These are phyloP conservation scores for Parazoanthus atlanticus DNA, from an alignment of 92 coral and sea anemone genomes.

Conservation along the genomic window DNA sequence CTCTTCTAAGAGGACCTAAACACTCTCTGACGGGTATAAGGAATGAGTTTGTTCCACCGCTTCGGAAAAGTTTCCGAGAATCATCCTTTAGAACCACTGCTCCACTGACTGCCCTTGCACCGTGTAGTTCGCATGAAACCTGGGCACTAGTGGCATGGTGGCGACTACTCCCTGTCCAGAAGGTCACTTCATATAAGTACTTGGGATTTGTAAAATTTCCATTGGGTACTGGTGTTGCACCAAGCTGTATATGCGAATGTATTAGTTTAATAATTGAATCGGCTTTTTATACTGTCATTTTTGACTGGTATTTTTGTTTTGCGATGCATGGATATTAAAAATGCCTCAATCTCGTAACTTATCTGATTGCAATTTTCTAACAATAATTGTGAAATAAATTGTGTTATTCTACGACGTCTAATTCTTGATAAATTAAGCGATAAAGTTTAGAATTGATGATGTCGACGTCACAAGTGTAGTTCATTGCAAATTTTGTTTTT, in stretches of 20 bases:
- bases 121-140: conserved; percentile 66
- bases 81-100: conserved; percentile 49
- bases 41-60: conserved; percentile 70
- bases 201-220: conserved; percentile 33
- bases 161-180: conserved; percentile 68
- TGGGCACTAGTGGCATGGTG: conserved; percentile 66
- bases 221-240: conserved; percentile 41
- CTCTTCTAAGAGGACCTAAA: conserved; percentile 59
- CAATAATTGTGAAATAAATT: too few relatives aligned
- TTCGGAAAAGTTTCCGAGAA: conserved; percentile 51
- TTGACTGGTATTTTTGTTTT: too few relatives aligned
- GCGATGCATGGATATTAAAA: too few relatives aligned
- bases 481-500: too few relatives aligned
- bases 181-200: conserved; percentile 66
- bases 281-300: too few relatives aligned
- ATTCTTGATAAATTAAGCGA: too few relatives aligned
- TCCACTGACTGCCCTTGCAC: conserved; percentile 49
- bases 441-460: too few relatives aligned
- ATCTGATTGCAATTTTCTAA: too few relatives aligned
- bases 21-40: conserved; percentile 50
- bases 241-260: conserved; percentile 21
- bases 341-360: too few relatives aligned
- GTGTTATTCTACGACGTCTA: too few relatives aligned
- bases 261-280: background rate
- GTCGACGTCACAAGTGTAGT: too few relatives aligned